A percentile compares a stretch with the other conserved stretches of the same genome.
Conservation (phyloP, 2,888 invertebrate genomes). For the Nemotelus nigrinus region DNA sequence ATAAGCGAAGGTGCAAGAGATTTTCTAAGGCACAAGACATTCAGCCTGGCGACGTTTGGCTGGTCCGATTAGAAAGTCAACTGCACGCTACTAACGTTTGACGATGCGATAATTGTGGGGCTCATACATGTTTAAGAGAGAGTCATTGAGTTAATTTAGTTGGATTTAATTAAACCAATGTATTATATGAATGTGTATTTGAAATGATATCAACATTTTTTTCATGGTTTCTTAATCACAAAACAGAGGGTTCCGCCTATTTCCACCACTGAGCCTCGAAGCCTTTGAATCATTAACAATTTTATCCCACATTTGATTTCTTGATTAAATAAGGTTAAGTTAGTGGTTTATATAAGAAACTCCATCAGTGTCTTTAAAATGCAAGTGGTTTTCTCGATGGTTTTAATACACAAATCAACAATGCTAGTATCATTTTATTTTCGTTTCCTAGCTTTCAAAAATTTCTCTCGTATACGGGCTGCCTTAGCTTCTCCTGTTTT, state of each 20-base stretch:
- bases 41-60: background rate
- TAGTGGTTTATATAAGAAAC: no score
- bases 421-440: background rate
- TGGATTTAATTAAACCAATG: background rate
- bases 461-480: background rate
- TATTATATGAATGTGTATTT: no score
- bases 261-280: no score
- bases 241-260: no score
- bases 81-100: slow-evolving; percentile 13
- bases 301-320: no score
- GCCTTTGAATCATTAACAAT: no score
- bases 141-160: background rate
- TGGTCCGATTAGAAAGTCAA: slow-evolving; percentile 31
- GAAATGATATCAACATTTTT: no score
- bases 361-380: no score
- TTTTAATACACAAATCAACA: no score
- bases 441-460: background rate
- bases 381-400: no score
- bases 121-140: background rate
- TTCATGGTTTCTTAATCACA: no score
- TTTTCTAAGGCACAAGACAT: slow-evolving; percentile 35
- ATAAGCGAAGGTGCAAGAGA: slow-evolving; percentile 37
- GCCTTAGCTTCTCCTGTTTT: background rate
- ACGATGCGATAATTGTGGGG: background rate
- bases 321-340: no score